Evolutionary conservation across 2,888 invertebrate genomes (phyloP).

Genomic region (Cantharis rustica): DNA sequence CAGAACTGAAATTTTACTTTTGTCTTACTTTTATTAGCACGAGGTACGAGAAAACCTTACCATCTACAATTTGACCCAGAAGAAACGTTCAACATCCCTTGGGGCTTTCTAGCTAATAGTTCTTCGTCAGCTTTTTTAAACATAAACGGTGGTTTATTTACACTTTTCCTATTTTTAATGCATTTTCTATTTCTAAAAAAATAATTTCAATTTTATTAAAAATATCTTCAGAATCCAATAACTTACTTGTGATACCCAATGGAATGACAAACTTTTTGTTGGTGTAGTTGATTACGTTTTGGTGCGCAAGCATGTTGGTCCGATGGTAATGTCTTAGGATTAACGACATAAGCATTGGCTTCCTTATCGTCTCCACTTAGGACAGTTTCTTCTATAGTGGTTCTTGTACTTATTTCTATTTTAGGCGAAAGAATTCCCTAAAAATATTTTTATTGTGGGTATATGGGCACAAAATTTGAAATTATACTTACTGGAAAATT

Average conservation of each 20-base stretch:
- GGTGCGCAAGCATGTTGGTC: slow-evolving; percentile 33
- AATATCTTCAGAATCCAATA: background rate
- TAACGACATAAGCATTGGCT: slow-evolving; percentile 44
- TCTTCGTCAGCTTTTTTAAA: slow-evolving; percentile 34
- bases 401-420: slow-evolving; percentile 71
- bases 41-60: slow-evolving; percentile 11
- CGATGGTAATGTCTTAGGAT: slow-evolving; percentile 55
- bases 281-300: slow-evolving; percentile 36
- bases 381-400: slow-evolving; percentile 67
- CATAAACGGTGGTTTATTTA: slow-evolving; percentile 27
- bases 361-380: slow-evolving; percentile 29
- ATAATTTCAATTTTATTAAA: background rate
- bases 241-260: slow-evolving; percentile 58
- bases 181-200: slow-evolving; percentile 10
- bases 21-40: background rate
- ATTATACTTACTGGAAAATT: slow-evolving; percentile 65
- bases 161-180: background rate
- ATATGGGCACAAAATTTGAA: background rate
- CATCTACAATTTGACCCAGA: slow-evolving; percentile 24
- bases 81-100: slow-evolving; percentile 20
- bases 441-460: slow-evolving; percentile 27
- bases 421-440: slow-evolving; percentile 75
- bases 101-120: slow-evolving; percentile 34
- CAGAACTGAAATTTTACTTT: background rate
- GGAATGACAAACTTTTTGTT: slow-evolving; percentile 61